Conservation (phyloP, 1,140 invertebrate genomes). For the Phymorhynchus buccinoides region DNA sequence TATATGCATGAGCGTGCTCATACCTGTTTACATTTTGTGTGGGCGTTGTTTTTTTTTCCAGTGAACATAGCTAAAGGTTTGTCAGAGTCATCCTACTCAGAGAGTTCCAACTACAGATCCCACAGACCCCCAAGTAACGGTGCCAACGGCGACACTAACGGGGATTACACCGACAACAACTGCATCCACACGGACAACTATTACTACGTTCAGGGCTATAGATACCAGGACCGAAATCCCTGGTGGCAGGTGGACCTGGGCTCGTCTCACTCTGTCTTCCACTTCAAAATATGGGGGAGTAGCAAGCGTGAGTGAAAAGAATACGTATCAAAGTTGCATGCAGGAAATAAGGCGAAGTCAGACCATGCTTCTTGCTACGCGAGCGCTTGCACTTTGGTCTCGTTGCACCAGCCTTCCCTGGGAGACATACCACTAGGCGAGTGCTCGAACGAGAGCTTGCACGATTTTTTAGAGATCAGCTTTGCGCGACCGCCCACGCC, state of each 20-base stretch:
- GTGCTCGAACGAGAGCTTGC: no score
- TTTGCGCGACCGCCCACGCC: no score
- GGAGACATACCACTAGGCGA: no score
- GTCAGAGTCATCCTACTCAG: not conserved
- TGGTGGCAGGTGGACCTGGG: not conserved
- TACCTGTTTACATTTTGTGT: no score
- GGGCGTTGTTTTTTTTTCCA: not conserved
- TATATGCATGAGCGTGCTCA: no score
- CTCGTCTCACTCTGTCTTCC: not conserved
- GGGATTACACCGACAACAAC: not conserved
- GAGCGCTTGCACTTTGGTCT: no score
- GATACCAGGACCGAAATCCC: not conserved
- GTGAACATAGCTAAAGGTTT: not conserved
- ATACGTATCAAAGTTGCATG: no score
- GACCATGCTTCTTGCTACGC: no score
- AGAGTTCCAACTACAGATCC: not conserved
- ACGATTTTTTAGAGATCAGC: no score
- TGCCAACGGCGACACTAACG: not conserved
- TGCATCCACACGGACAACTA: not conserved
- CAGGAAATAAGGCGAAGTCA: no score
- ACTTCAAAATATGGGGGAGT: not conserved
- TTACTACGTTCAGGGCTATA: no score
- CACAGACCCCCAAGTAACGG: not conserved
- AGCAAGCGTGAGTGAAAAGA: not conserved
- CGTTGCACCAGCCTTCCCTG: no score